Conservation (phyloP, 2,797 vertebrate genomes). For the Phataginus tricuspis region DNA sequence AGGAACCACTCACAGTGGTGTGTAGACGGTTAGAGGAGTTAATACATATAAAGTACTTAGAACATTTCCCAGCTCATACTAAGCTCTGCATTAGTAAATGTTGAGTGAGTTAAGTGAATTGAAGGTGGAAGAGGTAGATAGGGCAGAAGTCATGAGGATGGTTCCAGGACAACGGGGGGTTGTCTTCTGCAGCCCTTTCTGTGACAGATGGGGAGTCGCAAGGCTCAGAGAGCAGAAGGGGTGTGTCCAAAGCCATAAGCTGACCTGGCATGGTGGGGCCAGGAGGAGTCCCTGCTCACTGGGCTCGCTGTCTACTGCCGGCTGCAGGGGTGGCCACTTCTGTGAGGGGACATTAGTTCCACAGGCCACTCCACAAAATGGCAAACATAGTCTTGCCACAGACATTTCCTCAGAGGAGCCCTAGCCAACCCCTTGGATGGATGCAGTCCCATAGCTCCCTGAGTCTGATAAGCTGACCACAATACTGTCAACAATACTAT, state of each 20-base stretch:
- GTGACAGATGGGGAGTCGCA: fast-evolving
- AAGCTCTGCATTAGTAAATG: not conserved
- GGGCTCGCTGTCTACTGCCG: not conserved
- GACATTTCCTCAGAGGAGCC: not conserved
- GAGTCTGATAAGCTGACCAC: not conserved
- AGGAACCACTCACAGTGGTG: not conserved
- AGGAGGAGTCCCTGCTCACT: not conserved
- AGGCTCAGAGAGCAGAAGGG: not conserved
- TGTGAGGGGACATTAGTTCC: not conserved
- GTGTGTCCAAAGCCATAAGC: not conserved
- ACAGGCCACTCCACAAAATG: not conserved
- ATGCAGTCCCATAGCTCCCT: too few relatives aligned
- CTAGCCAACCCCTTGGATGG: too few relatives aligned
- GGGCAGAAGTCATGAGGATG: not conserved
- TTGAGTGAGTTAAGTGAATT: not conserved
- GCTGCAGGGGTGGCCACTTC: not conserved
- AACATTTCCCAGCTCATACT: not conserved
- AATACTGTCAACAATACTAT: not conserved
- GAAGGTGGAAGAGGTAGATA: not conserved
- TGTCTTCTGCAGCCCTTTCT: not conserved
- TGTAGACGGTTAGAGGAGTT: not conserved
- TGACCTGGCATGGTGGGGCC: too few relatives aligned
- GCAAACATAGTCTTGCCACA: not conserved
- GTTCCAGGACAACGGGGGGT: not conserved
- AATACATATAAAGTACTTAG: not conserved